phyloP scores from a whole-genome alignment of 2,797 vertebrate genomes.

The Ctenopoma kingsleyae region DNA sequence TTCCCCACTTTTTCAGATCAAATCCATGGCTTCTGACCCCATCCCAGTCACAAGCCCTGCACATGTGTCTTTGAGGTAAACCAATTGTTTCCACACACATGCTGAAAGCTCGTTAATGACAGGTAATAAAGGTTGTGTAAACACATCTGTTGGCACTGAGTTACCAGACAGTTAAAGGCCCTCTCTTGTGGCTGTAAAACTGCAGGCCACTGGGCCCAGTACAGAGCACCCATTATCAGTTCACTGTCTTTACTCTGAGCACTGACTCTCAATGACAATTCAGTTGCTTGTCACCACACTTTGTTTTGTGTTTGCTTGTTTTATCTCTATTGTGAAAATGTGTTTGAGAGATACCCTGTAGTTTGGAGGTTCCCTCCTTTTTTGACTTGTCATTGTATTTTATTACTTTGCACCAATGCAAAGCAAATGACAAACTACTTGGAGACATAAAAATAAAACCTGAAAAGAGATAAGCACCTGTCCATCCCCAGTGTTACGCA shows the following conservation, averaged over 20 bases:
- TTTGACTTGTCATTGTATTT: constrained; percentile 16
- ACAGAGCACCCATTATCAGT: constrained; percentile 62
- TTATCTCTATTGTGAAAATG: constrained; percentile 26
- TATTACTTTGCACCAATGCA: constrained; percentile 11
- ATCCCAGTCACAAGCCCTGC: constrained; percentile 13
- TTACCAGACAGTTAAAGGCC: constrained; percentile 77
- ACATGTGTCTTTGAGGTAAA: constrained; percentile 48
- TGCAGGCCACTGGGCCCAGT: constrained; percentile 37
- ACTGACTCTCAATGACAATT: constrained; percentile 27
- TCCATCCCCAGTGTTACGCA: neutral
- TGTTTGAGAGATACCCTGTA: constrained; percentile 24
- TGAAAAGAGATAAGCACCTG: neutral
- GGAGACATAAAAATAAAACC: neutral
- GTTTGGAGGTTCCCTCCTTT: neutral
- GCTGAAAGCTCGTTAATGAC: constrained; percentile 77
- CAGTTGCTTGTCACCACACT: constrained; percentile 29
- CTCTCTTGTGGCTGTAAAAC: constrained; percentile 66
- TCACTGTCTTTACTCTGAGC: constrained; percentile 28
- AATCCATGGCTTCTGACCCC: constrained; percentile 9
- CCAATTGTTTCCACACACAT: constrained; percentile 63
- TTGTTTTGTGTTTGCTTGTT: constrained; percentile 38
- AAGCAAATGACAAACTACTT: neutral
- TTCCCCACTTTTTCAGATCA: neutral
- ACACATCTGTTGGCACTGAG: constrained; percentile 80
- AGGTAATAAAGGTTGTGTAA: constrained; percentile 80